Percentiles rank a stretch among this genome's conserved stretches.
Evolutionary conservation across 2,888 invertebrate genomes (phyloP).

Genomic region (Poecilus cupreus): DNA sequence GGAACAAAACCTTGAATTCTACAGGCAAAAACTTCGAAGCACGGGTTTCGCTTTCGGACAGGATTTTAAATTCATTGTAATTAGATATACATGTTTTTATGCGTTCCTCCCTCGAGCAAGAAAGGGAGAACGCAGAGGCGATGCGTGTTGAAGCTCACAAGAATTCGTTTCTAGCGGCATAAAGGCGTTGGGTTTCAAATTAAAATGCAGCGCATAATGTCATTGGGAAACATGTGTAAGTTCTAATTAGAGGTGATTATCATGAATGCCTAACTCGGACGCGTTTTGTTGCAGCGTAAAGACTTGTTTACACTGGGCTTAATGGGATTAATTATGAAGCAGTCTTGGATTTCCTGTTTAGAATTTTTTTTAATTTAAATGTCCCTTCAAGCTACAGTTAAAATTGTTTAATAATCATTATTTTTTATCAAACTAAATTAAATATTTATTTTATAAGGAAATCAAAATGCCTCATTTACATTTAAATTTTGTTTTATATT

Average conservation of each 20-base stretch:
- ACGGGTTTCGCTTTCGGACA: conserved; percentile 5
- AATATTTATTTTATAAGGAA: too few species aligned
- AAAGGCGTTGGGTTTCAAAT: conserved; percentile 9
- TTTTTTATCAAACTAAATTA: background rate
- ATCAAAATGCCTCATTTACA: background rate
- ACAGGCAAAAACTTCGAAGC: background rate
- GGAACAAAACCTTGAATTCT: conserved; percentile 15
- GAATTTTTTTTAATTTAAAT: background rate
- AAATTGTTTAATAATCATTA: background rate
- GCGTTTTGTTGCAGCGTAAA: background rate
- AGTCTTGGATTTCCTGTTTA: background rate
- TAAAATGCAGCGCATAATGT: conserved; percentile 35
- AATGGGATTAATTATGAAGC: background rate
- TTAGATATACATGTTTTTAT: conserved; percentile 48
- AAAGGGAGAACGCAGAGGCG: conserved; percentile 21
- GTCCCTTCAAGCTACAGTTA: background rate
- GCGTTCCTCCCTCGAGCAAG: background rate
- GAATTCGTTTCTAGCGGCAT: conserved; percentile 34
- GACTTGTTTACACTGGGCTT: conserved; percentile 31
- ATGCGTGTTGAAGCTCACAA: background rate
- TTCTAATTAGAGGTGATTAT: conserved; percentile 45
- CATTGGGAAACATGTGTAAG: conserved; percentile 38
- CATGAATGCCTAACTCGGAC: background rate
- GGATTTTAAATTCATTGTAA: conserved; percentile 37
- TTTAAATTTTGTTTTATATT: background rate